These are phyloP conservation scores for Dioctria rufipes DNA, from an alignment of 2,888 invertebrate genomes.

Conservation along the genomic window DNA sequence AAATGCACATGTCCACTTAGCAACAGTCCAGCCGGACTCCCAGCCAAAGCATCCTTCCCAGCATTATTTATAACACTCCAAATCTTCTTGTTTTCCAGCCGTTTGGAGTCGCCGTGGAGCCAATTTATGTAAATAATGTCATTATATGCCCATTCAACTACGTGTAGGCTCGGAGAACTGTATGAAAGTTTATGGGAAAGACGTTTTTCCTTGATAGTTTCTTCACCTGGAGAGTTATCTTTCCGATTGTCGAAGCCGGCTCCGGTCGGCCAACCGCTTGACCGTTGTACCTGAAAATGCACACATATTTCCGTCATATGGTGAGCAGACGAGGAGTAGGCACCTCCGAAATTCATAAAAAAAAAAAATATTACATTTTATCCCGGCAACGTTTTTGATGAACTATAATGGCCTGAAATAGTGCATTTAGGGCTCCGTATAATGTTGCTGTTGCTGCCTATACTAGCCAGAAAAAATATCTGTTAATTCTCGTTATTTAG, in stretches of 20 bases:
- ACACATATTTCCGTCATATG: conserved; percentile 3
- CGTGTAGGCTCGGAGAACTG: conserved; percentile 60
- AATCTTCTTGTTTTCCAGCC: conserved; percentile 32
- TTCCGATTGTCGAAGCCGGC: conserved; percentile 14
- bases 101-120: conserved; percentile 60
- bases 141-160: conserved; percentile 57
- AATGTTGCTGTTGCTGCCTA: background rate
- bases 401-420: background rate
- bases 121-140: conserved; percentile 57
- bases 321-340: background rate
- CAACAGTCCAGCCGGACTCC: conserved; percentile 21
- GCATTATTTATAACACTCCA: conserved; percentile 29
- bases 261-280: conserved; percentile 2
- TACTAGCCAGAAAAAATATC: background rate
- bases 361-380: background rate
- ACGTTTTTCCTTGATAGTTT: conserved; percentile 62
- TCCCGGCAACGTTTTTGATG: too few species aligned
- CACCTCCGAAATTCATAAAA: background rate
- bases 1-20: conserved; percentile 14
- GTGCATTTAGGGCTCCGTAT: background rate
- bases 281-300: background rate
- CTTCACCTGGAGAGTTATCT: conserved; percentile 57
- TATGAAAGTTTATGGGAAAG: conserved; percentile 57
- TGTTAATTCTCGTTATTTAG: conserved; percentile 2
- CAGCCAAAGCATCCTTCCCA: conserved; percentile 14